phyloP scores from a whole-genome alignment of 1,140 invertebrate species.

The Brachystomella parvula region DNA sequence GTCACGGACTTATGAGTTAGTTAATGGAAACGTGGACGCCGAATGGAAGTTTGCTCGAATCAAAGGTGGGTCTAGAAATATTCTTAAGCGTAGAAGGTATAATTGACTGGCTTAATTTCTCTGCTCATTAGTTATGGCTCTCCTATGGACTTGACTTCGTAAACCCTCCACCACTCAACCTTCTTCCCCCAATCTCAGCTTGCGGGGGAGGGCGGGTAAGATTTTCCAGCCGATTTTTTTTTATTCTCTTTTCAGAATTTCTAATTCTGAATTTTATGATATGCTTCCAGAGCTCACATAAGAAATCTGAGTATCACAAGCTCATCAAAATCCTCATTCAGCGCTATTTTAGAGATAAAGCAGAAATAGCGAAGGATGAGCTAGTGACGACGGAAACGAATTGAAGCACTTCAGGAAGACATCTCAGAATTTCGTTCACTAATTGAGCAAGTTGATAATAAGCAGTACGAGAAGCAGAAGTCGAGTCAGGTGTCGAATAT shows the following conservation, averaged over 20 bases:
- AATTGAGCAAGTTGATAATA: not conserved
- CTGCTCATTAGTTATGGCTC: not conserved
- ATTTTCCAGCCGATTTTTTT: not conserved
- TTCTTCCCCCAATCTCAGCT: slow-evolving; percentile 8
- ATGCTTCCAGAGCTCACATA: too few relatives aligned
- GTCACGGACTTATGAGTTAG: not conserved
- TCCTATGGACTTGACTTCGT: slow-evolving; percentile 7
- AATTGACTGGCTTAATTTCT: not conserved
- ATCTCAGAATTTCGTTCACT: not conserved
- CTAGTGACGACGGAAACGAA: not conserved
- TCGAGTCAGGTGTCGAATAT: too few relatives aligned
- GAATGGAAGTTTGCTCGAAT: slow-evolving; percentile 6
- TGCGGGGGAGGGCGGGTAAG: not conserved
- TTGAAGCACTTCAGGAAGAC: slow-evolving; percentile 6
- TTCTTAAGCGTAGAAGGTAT: not conserved
- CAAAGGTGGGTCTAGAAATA: not conserved
- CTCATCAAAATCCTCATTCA: not conserved
- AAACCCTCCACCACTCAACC: not conserved
- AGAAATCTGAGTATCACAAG: slow-evolving; percentile 3
- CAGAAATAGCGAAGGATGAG: not conserved
- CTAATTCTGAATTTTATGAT: too few relatives aligned
- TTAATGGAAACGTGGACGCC: not conserved
- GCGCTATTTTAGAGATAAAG: slow-evolving; percentile 14
- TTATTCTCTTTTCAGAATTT: too few relatives aligned
- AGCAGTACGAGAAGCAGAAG: not conserved